Evolutionary conservation across 2,113 vertebrate species (phyloP).

Genomic region (Galemys pyrenaicus): DNA sequence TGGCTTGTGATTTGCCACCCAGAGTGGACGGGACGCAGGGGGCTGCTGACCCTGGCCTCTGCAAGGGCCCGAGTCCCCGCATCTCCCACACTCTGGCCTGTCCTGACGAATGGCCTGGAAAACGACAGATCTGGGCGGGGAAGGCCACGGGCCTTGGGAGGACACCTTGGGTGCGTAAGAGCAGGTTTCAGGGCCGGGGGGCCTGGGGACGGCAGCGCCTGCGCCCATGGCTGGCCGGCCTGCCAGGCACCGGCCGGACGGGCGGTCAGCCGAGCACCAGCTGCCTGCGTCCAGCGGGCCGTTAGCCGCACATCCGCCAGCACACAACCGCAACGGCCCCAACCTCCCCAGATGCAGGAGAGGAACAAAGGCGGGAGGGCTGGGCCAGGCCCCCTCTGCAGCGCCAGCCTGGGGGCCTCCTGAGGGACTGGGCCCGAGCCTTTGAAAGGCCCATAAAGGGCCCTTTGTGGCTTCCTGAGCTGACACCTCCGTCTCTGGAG

Average conservation of each 20-base stretch:
- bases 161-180: constrained; percentile 47
- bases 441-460: constrained; percentile 57
- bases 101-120: not conserved
- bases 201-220: too few relatives aligned
- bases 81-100: not conserved
- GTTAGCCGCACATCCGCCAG: too few relatives aligned
- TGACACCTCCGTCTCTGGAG: constrained; percentile 61
- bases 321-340: too few relatives aligned
- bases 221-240: too few relatives aligned
- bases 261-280: too few relatives aligned
- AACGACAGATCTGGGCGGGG: not conserved
- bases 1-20: not conserved
- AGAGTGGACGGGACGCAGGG: too few relatives aligned
- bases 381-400: too few relatives aligned
- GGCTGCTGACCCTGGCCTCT: not conserved
- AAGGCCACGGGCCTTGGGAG: not conserved
- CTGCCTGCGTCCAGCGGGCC: too few relatives aligned
- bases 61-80: not conserved
- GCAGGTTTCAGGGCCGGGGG: not conserved
- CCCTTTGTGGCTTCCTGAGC: constrained; percentile 56
- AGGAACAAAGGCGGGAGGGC: too few relatives aligned
- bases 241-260: too few relatives aligned
- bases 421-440: not conserved
- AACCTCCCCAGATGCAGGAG: too few relatives aligned
- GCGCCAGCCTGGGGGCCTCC: too few relatives aligned